Base-by-base conservation (phyloP, 2,888 invertebrate genomes). In the Crioceris asparagi region DNA sequence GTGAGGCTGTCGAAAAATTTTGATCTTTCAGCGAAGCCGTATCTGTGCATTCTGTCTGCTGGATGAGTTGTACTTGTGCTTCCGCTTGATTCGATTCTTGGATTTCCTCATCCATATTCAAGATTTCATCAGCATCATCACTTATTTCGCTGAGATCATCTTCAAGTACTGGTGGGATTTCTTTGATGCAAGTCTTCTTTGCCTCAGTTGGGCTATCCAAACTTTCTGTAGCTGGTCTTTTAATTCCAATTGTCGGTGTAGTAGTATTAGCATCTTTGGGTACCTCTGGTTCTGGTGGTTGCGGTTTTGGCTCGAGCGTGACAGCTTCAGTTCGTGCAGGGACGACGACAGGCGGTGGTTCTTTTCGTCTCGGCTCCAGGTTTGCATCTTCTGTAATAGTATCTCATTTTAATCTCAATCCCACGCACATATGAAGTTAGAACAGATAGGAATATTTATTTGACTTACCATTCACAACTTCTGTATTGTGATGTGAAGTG, bases 111-210 rank as follows among this genome's bases (percentile, higher is more conserved):
- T 80, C 83, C 64, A 81, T 76, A 46, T 86, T 82, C 3, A 87
- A 70, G 55, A 88, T 86, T 53, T 88, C 88, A 61, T 87, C 87
- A 36, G 86, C 85, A 62, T 87, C 87, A 52, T 87, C 87, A 57
- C 87, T 87, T 43, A 88, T 86, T 64, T 88, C 88, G 61, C 87
- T 88, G 10, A 88, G 72, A 59, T 85, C 81, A 55, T 80, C 74
- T 50, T 78, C 69, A 54, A 79, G 65, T 17, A 58, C 57, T 16
- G 57, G 52, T 19, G 46, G 40, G 10, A 35, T 19, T 23, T 17
- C 23, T n/a, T n/a, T n/a, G n/a, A n/a, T n/a, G n/a, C n/a, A n/a
- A n/a, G n/a, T n/a, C n/a, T n/a, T n/a, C n/a, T n/a, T n/a, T n/a
- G n/a, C n/a, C n/a, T n/a, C n/a, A n/a, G n/a, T n/a, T n/a, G n/a